These are phyloP conservation scores for Ephestia elutella DNA, from an alignment of 1,140 invertebrate species.

Conservation along the genomic window DNA sequence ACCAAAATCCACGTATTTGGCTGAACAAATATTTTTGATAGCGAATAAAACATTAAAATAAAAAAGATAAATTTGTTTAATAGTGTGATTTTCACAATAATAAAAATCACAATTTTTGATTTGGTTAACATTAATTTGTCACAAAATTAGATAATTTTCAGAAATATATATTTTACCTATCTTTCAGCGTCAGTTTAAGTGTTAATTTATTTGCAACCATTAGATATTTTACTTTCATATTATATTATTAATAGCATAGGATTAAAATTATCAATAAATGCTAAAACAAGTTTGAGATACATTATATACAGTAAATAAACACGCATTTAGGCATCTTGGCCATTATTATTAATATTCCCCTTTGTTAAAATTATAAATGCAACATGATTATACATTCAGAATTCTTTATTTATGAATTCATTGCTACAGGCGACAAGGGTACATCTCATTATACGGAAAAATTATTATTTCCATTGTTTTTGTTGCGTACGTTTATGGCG, in stretches of 20 bases:
- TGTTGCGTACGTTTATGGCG: slow-evolving; percentile 12
- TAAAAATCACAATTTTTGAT: too few relatives aligned
- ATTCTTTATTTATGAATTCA: slow-evolving; percentile 59
- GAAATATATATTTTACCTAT: too few relatives aligned
- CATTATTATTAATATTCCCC: slow-evolving; percentile 28
- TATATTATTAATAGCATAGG: too few relatives aligned
- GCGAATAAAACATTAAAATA: too few relatives aligned
- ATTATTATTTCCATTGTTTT: slow-evolving; percentile 51
- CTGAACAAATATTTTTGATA: background rate
- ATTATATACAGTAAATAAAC: slow-evolving; percentile 2
- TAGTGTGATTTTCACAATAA: too few relatives aligned
- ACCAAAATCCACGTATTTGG: background rate
- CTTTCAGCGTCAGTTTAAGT: too few relatives aligned
- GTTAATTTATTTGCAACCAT: too few relatives aligned
- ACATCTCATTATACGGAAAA: slow-evolving; percentile 51
- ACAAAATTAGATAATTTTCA: too few relatives aligned
- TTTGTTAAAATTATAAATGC: slow-evolving; percentile 40
- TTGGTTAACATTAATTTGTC: too few relatives aligned
- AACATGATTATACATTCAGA: slow-evolving; percentile 58
- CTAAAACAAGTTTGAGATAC: slow-evolving; percentile 13
- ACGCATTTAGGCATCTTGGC: slow-evolving; percentile 11
- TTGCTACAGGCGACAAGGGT: slow-evolving; percentile 45
- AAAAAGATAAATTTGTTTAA: too few relatives aligned
- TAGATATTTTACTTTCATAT: too few relatives aligned
- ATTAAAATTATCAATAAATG: background rate